A percentile compares a stretch with the other conserved stretches of the same genome.
These are phyloP conservation scores for Nymphalis polychloros DNA, from an alignment of 2,888 invertebrate genomes.

Conservation along the genomic window DNA sequence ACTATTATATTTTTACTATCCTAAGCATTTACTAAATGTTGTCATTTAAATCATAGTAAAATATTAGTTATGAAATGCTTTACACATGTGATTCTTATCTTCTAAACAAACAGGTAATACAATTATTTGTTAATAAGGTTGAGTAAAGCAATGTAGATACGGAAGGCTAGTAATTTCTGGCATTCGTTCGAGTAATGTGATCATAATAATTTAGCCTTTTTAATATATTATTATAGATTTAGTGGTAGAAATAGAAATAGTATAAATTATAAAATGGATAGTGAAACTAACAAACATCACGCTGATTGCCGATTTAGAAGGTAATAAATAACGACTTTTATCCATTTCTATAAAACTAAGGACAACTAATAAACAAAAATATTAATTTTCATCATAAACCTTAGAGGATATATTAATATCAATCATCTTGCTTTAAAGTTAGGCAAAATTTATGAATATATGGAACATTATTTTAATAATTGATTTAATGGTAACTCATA, in stretches of 20 bases:
- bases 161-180: constrained; percentile 14
- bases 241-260: background rate
- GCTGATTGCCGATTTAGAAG: constrained; percentile 7
- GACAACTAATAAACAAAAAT: no score
- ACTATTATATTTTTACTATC: no score
- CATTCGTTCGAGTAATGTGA: background rate
- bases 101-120: constrained; percentile 10
- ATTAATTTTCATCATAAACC: no score
- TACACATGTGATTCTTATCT: constrained; percentile 11
- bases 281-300: constrained; percentile 14
- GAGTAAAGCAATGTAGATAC: constrained; percentile 3
- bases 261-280: background rate
- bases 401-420: no score
- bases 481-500: no score
- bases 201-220: background rate
- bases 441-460: no score
- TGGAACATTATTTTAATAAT: no score
- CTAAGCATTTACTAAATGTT: background rate
- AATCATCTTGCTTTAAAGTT: no score
- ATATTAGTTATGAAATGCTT: background rate
- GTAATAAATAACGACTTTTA: background rate
- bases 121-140: constrained; percentile 1
- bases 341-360: background rate
- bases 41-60: background rate
- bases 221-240: background rate